Evolutionary conservation across 2,113 vertebrate species (phyloP), one percentile per base, ranked within the genome.

Genomic region (Gobiocypris rarus): DNA sequence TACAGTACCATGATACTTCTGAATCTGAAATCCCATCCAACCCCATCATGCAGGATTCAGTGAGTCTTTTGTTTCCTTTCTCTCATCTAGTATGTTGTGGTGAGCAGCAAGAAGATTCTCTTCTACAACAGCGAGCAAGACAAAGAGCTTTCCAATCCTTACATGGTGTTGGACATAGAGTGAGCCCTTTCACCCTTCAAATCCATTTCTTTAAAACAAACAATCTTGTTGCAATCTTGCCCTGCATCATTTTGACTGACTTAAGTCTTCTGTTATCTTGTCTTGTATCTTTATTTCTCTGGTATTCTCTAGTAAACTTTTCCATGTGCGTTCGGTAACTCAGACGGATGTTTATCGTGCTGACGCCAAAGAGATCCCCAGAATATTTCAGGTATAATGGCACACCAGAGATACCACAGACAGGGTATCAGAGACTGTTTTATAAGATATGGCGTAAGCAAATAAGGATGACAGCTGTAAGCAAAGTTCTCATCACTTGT

Each of bases 91-190:
- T 99, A 98, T 71, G 97, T 98, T 31, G 96, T 99, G 38, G 98
- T 99, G 79, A 99, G 98, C 95, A 99, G 98, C 93, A 99, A 98
- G 96, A 99, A 99, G 95, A 97, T 99, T 87, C 95, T 99, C 70
- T 99, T 99, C 94, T 99, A 99, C 90, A 97, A 98, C 94, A 99
- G 94, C 0, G 98, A 99, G 85, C 97, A 97, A 89, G 98, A 99
- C 93, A 96, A 97, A 92, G 98, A 99, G 82, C 97, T 96, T 28
- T 99, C 98, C 83, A 98, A 97, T 74, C 98, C 98, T 31, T 97
- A 96, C 88, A 99, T 99, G 98, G 98, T 99, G 41, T 95, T 99
- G 54, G 98, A 99, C 89, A 99, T 99, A 88, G 98, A 99, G 98
- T 99, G 92, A 97, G 98, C 96, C 5, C 5, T 50, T 67, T 54